Percentiles rank a stretch among this genome's conserved stretches.
phyloP scores from a whole-genome alignment of 2,113 vertebrate genomes.

The Macrotus californicus region DNA sequence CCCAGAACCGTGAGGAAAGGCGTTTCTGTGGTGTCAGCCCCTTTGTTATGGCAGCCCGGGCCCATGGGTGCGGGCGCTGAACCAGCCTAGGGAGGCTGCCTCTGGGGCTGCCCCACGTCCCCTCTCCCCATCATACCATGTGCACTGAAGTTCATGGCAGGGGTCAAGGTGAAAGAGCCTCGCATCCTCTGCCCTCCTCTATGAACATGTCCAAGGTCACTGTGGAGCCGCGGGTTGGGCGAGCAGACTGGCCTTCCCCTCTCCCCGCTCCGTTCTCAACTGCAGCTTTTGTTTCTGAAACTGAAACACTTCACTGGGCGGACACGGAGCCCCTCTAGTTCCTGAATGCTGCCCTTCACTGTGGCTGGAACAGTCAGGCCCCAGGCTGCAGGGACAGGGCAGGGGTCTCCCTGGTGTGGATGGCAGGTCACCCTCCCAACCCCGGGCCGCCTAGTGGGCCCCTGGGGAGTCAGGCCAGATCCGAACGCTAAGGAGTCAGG shows the following conservation, averaged over 20 bases:
- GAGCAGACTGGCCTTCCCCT: neutral
- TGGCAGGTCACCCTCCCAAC: too few species aligned
- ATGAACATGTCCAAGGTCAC: neutral
- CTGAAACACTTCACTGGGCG: neutral
- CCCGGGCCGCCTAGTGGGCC: too few species aligned
- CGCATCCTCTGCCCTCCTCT: accelerated
- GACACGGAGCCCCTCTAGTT: neutral
- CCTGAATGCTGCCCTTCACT: neutral
- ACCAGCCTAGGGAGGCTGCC: neutral
- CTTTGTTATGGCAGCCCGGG: neutral
- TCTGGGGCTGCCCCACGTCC: neutral
- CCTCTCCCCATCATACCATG: accelerated
- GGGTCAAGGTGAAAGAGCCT: neutral
- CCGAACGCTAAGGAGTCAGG: neutral
- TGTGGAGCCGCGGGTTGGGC: neutral
- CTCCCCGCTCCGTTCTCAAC: neutral
- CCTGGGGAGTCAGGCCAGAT: neutral
- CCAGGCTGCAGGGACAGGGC: too few species aligned
- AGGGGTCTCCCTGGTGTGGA: neutral
- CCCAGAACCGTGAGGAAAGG: neutral
- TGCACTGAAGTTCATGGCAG: accelerated
- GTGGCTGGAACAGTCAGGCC: neutral
- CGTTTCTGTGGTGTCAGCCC: neutral
- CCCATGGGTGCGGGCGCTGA: neutral
- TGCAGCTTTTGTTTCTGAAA: neutral